Evolutionary conservation across 2,888 invertebrate species (phyloP), one percentile per base, ranked within the genome.

Genomic region (Ormyrus thymus): DNA sequence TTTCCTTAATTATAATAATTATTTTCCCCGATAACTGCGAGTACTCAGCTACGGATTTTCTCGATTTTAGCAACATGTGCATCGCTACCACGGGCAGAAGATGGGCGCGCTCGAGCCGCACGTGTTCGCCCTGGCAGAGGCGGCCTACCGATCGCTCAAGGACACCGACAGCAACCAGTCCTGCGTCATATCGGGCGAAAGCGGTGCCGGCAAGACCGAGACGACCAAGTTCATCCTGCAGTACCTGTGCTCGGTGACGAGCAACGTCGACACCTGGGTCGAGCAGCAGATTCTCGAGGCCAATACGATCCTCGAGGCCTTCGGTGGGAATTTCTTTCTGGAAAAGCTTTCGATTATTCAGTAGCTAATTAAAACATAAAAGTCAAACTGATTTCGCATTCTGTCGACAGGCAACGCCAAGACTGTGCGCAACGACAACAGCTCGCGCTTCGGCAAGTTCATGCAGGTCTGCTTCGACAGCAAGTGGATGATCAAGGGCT

Each of bases 221-320:
- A 97, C 96, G 71, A 97, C 97, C 4, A 96, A 97, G 90, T 94
- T 97, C 87, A 97, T 97, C 83, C 92, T 97, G 81, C 97, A 97
- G 90, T 97, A 97, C 91, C 91, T 97, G 72, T 97, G 97, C 90
- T 95, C 97, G 11, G 96, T 97, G 7, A 96, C 95, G 7, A 94
- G 94, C 84, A 94, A 95, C 85, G 94, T 95, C 53, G 95, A 95
- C 80, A 95, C 97, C 0, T 97, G 97, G 97, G 96, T 97, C n/a
- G 97, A 97, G 88, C 97, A 97, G 89, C 97, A 97, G 91, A 97
- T 97, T 85, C 92, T 97, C 45, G 97, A 97, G 90, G 97, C 97
- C 7, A 97, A 97, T 89, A 97, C 97, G 11, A 97, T 97, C 83
- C 91, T 97, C 65, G 97, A 97, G 91, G 97, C 97, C 55, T 97